phyloP scores from a whole-genome alignment of 2,888 invertebrate species.

The Mesorhabditis belari region DNA sequence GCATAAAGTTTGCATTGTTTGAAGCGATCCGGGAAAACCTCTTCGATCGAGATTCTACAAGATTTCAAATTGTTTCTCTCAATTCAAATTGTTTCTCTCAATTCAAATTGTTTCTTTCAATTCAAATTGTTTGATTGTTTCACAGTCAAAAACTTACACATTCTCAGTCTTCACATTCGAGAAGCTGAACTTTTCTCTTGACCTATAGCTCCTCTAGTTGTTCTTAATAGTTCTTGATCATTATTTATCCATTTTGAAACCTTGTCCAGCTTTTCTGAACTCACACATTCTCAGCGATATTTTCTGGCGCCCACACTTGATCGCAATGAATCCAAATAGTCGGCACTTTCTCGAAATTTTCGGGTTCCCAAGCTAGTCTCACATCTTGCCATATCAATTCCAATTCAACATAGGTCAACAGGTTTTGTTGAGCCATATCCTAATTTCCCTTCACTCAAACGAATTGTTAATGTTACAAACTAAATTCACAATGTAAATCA shows the following conservation, averaged over 20 bases:
- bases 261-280: neutral
- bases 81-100: no score
- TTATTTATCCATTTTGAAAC: neutral
- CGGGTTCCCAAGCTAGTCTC: slow-evolving; percentile 82
- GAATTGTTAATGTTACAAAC: neutral
- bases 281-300: neutral
- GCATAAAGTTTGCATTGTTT: neutral
- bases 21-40: neutral
- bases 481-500: neutral
- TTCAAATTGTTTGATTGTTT: no score
- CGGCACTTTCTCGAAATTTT: slow-evolving; percentile 78
- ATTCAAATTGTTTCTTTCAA: no score
- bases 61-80: no score
- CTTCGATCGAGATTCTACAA: neutral
- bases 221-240: neutral
- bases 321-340: slow-evolving; percentile 91
- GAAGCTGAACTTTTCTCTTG: no score
- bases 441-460: neutral
- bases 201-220: neutral
- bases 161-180: no score
- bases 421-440: neutral
- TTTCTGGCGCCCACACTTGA: slow-evolving; percentile 89
- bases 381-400: slow-evolving; percentile 80
- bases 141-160: no score
- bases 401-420: neutral